A percentile compares a stretch with the other conserved stretches of the same genome.
Evolutionary conservation across 37 sponge, comb jelly and placozoan genomes (phyloP).

Genomic region (Aplysina aerophoba): DNA sequence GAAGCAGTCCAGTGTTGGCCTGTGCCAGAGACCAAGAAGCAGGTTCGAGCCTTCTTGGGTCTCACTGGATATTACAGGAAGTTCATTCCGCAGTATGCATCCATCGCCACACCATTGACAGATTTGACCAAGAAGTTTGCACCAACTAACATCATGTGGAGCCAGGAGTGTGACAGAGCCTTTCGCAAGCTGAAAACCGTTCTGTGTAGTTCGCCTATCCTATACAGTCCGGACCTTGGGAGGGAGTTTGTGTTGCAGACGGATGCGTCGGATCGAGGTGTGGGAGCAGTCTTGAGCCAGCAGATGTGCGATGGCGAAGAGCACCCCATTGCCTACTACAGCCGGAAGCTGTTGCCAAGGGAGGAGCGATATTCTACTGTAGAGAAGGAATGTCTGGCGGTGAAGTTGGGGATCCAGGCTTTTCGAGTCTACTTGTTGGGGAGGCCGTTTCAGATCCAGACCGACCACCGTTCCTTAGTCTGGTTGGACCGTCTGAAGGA

Average conservation of each 20-base stretch:
- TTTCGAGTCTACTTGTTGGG: slow-evolving; percentile 50
- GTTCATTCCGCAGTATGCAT: slow-evolving; percentile 50
- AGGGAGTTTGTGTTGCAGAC: slow-evolving; percentile 45
- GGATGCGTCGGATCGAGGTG: slow-evolving; percentile 53
- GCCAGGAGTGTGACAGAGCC: slow-evolving; percentile 7
- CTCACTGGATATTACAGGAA: slow-evolving; percentile 55
- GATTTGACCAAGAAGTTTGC: slow-evolving; percentile 50
- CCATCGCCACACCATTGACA: slow-evolving; percentile 42
- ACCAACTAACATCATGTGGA: slow-evolving; percentile 37
- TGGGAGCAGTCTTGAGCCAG: slow-evolving; percentile 63
- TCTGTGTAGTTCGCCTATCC: slow-evolving; percentile 32
- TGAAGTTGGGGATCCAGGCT: slow-evolving; percentile 8
- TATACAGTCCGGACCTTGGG: slow-evolving; percentile 35
- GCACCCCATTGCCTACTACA: slow-evolving; percentile 51
- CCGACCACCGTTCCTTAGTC: slow-evolving; percentile 46
- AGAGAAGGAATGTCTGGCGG: slow-evolving; percentile 50
- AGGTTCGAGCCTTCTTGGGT: slow-evolving; percentile 50
- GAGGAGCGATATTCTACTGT: slow-evolving; percentile 45
- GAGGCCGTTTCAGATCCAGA: slow-evolving; percentile 44
- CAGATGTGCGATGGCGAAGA: slow-evolving; percentile 37
- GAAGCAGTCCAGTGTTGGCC: slow-evolving; percentile 34
- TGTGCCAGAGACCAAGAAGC: slow-evolving; percentile 39
- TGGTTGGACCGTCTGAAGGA: slow-evolving; percentile 51
- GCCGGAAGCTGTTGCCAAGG: slow-evolving; percentile 47
- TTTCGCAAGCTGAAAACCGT: slow-evolving; percentile 24